These are phyloP conservation scores for Anodontia alba DNA, from an alignment of 2,888 invertebrate genomes.

Conservation along the genomic window DNA sequence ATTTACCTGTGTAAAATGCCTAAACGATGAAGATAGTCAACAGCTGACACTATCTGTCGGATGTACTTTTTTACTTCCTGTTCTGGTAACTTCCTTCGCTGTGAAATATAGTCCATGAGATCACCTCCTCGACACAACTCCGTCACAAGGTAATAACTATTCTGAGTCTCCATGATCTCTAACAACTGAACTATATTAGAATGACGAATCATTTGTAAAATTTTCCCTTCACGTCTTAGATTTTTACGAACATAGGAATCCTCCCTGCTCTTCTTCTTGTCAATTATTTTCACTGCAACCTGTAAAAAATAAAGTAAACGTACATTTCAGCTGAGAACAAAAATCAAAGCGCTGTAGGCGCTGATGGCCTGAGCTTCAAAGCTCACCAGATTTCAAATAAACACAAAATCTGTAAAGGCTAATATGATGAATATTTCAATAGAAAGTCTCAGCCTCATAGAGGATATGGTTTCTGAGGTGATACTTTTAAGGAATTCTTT, in stretches of 20 bases:
- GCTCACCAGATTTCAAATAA: no score
- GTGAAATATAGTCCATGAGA: conserved; percentile 83
- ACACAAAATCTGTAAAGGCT: no score
- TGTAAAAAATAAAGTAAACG: conserved; percentile 47
- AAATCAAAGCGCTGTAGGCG: background rate
- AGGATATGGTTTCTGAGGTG: no score
- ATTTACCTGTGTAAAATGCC: conserved; percentile 83
- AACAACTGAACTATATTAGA: conserved; percentile 80
- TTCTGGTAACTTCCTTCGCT: conserved; percentile 79
- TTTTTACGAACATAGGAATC: conserved; percentile 83
- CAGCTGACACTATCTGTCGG: conserved; percentile 82
- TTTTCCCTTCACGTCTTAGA: conserved; percentile 82
- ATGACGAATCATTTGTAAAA: conserved; percentile 83
- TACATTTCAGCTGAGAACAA: no score
- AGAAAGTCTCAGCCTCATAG: no score
- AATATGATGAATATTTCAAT: no score
- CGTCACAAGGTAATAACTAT: conserved; percentile 84
- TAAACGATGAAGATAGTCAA: conserved; percentile 82
- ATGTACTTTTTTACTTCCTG: conserved; percentile 79
- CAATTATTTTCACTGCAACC: conserved; percentile 84
- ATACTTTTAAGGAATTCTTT: no score
- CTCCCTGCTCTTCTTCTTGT: conserved; percentile 82
- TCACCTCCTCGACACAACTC: conserved; percentile 83
- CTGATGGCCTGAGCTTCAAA: background rate
- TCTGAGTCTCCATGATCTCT: conserved; percentile 84